Conservation (phyloP, 1,140 invertebrate genomes). For the Drosophila pectinifera region DNA sequence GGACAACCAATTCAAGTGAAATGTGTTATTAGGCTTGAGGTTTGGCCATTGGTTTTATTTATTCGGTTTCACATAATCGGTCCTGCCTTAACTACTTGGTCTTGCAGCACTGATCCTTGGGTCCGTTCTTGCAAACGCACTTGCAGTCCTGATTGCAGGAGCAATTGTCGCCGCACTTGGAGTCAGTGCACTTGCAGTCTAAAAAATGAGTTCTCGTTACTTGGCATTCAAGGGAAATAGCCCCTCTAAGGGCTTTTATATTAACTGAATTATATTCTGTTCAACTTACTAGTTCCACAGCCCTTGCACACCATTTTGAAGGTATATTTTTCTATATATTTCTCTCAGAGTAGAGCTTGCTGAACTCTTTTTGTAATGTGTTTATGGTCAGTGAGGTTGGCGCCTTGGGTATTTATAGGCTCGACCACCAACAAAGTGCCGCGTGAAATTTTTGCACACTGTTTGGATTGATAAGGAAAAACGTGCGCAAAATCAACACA, state of each 20-base stretch:
- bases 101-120: constrained; percentile 68
- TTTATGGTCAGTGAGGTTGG: not conserved
- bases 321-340: not conserved
- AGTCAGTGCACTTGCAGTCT: constrained; percentile 69
- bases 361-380: constrained; percentile 4
- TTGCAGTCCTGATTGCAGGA: constrained; percentile 62
- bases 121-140: constrained; percentile 61
- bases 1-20: constrained; percentile 12
- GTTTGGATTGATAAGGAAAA: constrained; percentile 7
- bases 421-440: constrained; percentile 4
- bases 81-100: constrained; percentile 33
- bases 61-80: not conserved
- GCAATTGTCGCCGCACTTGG: constrained; percentile 71
- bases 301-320: constrained; percentile 68
- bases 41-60: constrained; percentile 1
- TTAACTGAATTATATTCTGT: not conserved
- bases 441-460: constrained; percentile 48
- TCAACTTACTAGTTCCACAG: constrained; percentile 60
- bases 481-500: constrained; percentile 72
- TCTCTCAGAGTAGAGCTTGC: not conserved
- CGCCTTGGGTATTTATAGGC: constrained; percentile 39
- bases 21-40: constrained; percentile 2
- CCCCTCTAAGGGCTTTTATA: too few relatives aligned
- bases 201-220: not conserved
- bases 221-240: not conserved